Evolutionary conservation across 2,888 invertebrate genomes (phyloP).

Genomic region (Aromia moschata): DNA sequence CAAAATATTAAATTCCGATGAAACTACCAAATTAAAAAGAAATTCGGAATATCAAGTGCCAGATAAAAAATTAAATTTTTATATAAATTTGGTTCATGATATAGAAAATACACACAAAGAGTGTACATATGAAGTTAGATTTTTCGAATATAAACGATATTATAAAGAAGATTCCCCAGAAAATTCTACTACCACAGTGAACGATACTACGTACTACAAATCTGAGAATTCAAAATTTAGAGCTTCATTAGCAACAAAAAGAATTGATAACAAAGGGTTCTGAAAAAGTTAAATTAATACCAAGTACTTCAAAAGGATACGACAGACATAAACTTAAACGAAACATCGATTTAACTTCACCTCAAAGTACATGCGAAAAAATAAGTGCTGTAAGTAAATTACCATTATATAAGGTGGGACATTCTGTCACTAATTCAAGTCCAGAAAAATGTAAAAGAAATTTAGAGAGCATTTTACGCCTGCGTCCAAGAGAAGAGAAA

Average conservation of each 20-base stretch:
- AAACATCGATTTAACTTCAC: not conserved
- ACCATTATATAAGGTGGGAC: not conserved
- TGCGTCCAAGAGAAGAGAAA: not conserved
- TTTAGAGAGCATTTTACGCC: not conserved
- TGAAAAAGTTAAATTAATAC: not conserved
- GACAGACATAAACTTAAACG: not conserved
- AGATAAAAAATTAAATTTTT: constrained; percentile 1
- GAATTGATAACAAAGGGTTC: too few species aligned
- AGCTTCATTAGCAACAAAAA: too few species aligned
- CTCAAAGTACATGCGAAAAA: not conserved
- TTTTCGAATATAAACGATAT: constrained; percentile 14
- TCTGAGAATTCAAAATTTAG: too few species aligned
- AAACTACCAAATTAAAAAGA: not conserved
- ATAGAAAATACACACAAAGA: not conserved
- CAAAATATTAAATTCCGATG: not conserved
- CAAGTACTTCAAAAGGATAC: not conserved
- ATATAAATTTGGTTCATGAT: constrained; percentile 19
- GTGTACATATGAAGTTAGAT: constrained; percentile 1
- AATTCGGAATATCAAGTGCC: not conserved
- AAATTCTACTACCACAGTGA: not conserved
- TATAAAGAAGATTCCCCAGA: not conserved
- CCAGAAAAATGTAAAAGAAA: not conserved
- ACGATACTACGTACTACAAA: too few species aligned
- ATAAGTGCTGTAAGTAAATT: not conserved
- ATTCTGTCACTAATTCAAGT: not conserved